Base-by-base conservation (phyloP, 1,140 invertebrate species). In the Hypothenemus hampei region DNA sequence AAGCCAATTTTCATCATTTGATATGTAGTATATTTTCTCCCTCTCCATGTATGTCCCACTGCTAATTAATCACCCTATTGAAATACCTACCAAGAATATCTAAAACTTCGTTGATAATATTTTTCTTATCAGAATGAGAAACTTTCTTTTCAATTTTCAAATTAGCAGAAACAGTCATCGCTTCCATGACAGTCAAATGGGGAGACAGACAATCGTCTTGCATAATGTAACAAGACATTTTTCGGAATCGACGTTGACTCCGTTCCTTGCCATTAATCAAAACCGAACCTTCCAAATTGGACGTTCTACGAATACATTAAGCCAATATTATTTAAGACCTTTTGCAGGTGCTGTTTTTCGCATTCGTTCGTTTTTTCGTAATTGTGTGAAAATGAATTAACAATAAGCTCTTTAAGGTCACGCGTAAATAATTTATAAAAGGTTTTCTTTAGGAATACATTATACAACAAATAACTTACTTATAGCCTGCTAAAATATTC, bases 221-320 rank as follows among this genome's bases (percentile, higher is more conserved):
- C 91, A 96, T 96, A 58, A 96, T 96, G 72, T 97, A 97, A 66
- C 90, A 93, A 0, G 91, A 93, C 72, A 93, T 84, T 72, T 95
- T 95, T 7, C 91, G 80, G 73, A 95, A 96, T 51, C 84, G 78
- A 15, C 91, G 75, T 26, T 93, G 73, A 73, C 93, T 91, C 13
- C 93, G 77, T 54, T 90, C 86, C 65, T 87, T 86, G 13, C 89
- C 89, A 66, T 95, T 94, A 60, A 90, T 86, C 31, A 86, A 68
- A 33, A 90, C 83, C n/a, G 83, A 82, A 7, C 87, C 88, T 53
- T 78, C 84, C 11, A 89, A 71, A 65, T 88, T 81, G 20, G 84
- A 82, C 4, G 85, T 87, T 72, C 86, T 87, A 69, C 15, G 76
- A 75, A 53, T n/a, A 29, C 26, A 29, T 29, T n/a, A n/a, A n/a